A percentile compares a stretch with the other conserved stretches of the same genome.
phyloP scores from a whole-genome alignment of 2,888 invertebrate genomes.

The Zonitis immaculata region DNA sequence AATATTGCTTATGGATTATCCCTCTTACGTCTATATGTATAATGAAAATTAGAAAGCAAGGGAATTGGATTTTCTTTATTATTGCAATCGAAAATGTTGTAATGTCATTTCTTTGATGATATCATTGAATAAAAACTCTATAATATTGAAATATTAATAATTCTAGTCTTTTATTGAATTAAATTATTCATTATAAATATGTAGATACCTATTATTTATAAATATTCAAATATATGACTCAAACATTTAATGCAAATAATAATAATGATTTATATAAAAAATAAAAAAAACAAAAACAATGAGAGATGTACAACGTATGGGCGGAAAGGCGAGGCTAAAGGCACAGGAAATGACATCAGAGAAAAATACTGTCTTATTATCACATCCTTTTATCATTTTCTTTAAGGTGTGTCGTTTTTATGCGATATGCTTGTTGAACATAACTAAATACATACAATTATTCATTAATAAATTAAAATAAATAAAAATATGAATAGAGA shows the following conservation, averaged over 20 bases:
- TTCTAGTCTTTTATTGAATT: no score
- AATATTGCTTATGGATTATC: no score
- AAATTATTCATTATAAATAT: no score
- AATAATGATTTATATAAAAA: not conserved
- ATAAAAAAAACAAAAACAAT: not conserved
- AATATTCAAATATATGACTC: conserved; percentile 12
- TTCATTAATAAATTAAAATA: conserved; percentile 9
- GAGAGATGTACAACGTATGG: not conserved
- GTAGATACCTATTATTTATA: no score
- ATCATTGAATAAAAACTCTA: no score
- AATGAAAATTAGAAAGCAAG: no score
- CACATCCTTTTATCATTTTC: conserved; percentile 12
- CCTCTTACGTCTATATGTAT: no score
- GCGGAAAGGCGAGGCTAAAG: conserved; percentile 12
- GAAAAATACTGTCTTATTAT: conserved; percentile 9
- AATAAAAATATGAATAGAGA: not conserved
- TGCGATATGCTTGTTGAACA: conserved; percentile 9
- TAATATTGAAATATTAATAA: no score
- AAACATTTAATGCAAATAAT: not conserved
- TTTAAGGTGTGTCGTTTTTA: conserved; percentile 9
- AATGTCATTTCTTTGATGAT: no score
- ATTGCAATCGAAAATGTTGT: no score
- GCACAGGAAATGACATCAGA: conserved; percentile 15
- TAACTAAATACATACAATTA: no score
- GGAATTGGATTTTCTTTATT: no score